phyloP scores from a whole-genome alignment of 2,113 vertebrate genomes.

The Stictonetta naevosa region DNA sequence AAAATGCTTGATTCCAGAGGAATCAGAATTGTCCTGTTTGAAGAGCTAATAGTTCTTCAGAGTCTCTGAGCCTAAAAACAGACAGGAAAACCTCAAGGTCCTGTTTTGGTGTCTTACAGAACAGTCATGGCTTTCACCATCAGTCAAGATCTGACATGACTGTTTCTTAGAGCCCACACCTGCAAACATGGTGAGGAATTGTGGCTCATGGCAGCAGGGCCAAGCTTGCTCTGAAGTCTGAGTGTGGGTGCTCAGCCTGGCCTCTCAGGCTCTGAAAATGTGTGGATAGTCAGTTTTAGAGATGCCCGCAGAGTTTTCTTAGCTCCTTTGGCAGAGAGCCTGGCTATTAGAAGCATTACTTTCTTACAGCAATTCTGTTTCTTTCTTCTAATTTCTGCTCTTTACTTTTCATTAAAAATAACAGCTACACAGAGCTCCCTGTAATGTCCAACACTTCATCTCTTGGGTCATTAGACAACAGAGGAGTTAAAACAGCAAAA shows the following conservation, averaged over 20 bases:
- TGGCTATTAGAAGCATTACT: not conserved
- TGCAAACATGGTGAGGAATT: not conserved
- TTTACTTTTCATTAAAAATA: not conserved
- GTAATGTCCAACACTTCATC: not conserved
- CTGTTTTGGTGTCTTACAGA: not conserved
- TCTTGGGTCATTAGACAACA: not conserved
- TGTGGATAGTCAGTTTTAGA: not conserved
- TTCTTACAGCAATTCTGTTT: not conserved
- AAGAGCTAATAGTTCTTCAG: not conserved
- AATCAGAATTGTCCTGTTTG: not conserved
- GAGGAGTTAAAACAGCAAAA: not conserved
- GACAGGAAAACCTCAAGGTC: not conserved
- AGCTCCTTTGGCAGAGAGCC: not conserved
- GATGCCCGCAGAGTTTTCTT: not conserved
- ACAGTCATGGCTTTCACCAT: not conserved
- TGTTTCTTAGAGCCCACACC: not conserved
- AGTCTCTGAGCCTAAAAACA: not conserved
- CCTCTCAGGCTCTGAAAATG: not conserved
- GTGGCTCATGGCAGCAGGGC: not conserved
- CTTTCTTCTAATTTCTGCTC: not conserved
- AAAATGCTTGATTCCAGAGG: not conserved
- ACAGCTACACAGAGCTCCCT: not conserved
- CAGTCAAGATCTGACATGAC: not conserved
- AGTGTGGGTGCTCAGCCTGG: not conserved
- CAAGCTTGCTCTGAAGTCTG: not conserved